These are phyloP conservation scores for Romanogobio albipinnatus DNA, from an alignment of 2,113 vertebrate genomes.

Conservation along the genomic window DNA sequence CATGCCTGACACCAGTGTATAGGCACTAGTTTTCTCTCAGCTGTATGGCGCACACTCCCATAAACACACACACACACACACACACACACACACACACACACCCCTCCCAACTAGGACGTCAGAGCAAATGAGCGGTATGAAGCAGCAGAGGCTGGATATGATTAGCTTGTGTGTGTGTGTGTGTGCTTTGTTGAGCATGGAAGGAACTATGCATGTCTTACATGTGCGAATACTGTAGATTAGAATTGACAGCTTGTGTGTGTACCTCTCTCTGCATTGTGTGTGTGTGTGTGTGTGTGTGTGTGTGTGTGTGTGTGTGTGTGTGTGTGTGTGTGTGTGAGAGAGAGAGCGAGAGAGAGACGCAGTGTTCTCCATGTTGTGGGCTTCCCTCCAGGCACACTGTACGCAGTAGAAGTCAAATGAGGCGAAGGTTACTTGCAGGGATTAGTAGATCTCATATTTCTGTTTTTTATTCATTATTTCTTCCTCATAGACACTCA, in stretches of 20 bases:
- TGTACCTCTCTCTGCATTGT: not conserved
- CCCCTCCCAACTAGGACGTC: slow-evolving; percentile 21
- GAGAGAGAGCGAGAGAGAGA: not conserved
- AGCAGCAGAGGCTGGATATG: slow-evolving; percentile 48
- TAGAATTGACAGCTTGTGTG: slow-evolving; percentile 16
- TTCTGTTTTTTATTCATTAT: not conserved
- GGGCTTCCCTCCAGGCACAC: slow-evolving; percentile 34
- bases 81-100: slow-evolving; percentile 16
- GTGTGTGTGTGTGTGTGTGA: not conserved
- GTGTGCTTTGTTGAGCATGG: slow-evolving; percentile 21
- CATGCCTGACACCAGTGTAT: slow-evolving; percentile 77
- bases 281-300: not conserved
- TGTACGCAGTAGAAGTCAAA: slow-evolving; percentile 8
- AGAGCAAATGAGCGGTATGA: slow-evolving; percentile 21
- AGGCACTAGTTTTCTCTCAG: slow-evolving; percentile 52
- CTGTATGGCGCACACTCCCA: slow-evolving; percentile 28
- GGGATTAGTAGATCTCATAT: slow-evolving; percentile 15
- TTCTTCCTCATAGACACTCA: not conserved
- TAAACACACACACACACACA: slow-evolving; percentile 38
- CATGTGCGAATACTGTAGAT: not conserved
- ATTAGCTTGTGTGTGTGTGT: slow-evolving; percentile 33
- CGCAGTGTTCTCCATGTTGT: slow-evolving; percentile 30
- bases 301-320: slow-evolving; percentile 7
- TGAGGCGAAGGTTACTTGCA: slow-evolving; percentile 30
- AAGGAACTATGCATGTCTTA: not conserved